Base-by-base conservation (phyloP, 2,113 vertebrate species). In the Lamprotornis superbus region DNA sequence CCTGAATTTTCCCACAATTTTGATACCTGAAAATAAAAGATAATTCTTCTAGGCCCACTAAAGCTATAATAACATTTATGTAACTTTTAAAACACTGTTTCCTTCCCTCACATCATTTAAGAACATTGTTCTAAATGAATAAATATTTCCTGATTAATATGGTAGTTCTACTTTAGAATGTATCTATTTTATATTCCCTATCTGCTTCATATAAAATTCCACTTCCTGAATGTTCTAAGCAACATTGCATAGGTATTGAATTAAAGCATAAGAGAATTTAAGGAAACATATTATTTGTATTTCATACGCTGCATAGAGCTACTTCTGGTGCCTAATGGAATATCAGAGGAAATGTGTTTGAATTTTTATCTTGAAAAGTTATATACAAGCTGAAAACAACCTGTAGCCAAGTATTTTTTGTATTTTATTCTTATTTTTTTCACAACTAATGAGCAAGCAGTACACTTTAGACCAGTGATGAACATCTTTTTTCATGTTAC, bases 1-100 rank as follows among this genome's bases (percentile, higher is more conserved):
- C 24, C 25, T 92, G 64, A 88, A 53, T 78, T 96, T 96, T 95
- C 90, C 88, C 92, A 92, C 85, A 64, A 35, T 92, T 93, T 74
- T 80, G 35, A 67, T 74, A 56, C n/a, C 19, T 81, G 30, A 15
- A 88, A 88, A 93, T 83, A 70, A 78, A 94, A 42, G 8, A 30
- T 25, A 52, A 42, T 83, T 83, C 7, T 71, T 75, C 47, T 73
- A 52, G 25, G 49, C 7, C 56, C 44, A 44, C 21, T 56, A 53
- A 59, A 59, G 7, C 7, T 77, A 56, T 40, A 75, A 50, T 30
- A 57, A 39, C 2, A 13, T 23, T 19, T 64, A 13, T 14, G 5
- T 27, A 87, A 46, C 18, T 63, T 89, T 78, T 10, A 61, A 91
- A 95, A 39, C 9, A 53, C 5, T 42, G 1, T 84, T 95, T 95